phyloP scores from a whole-genome alignment of 2,113 vertebrate species.

The Aldabrachelys gigantea region DNA sequence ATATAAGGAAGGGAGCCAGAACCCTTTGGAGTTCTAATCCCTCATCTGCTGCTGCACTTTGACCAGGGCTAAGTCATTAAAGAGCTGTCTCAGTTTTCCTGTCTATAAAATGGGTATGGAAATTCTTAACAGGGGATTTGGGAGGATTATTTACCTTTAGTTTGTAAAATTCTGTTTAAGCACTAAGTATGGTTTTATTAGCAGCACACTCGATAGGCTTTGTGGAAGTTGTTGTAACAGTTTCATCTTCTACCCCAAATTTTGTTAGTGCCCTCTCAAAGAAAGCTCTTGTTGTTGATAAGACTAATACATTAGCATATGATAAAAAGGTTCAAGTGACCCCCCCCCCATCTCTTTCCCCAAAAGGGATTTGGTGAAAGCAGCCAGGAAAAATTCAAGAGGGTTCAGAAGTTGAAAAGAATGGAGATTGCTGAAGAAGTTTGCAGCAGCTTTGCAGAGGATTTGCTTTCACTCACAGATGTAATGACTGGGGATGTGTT shows the following conservation, averaged over 20 bases:
- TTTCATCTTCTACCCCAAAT: not conserved
- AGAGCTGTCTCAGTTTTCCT: not conserved
- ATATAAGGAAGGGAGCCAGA: not conserved
- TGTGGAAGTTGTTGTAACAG: not conserved
- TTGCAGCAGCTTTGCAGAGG: not conserved
- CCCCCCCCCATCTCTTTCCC: not conserved
- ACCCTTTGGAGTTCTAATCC: not conserved
- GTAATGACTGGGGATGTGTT: not conserved
- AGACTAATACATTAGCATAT: not conserved
- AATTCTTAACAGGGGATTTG: not conserved
- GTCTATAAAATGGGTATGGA: not conserved
- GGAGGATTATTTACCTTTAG: not conserved
- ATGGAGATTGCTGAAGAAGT: not conserved
- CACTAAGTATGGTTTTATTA: not conserved
- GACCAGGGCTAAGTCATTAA: rapidly evolving
- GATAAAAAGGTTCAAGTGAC: rapidly evolving
- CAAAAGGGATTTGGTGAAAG: no score
- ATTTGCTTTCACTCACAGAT: not conserved
- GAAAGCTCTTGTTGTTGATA: not conserved
- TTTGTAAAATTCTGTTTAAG: not conserved
- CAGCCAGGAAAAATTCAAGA: not conserved
- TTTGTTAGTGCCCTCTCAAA: not conserved
- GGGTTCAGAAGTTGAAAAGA: not conserved
- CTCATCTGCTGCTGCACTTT: not conserved
- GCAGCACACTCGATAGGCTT: not conserved